These are phyloP conservation scores for Polydrusus pterygomalis DNA, from an alignment of 2,888 invertebrate species.

Conservation along the genomic window DNA sequence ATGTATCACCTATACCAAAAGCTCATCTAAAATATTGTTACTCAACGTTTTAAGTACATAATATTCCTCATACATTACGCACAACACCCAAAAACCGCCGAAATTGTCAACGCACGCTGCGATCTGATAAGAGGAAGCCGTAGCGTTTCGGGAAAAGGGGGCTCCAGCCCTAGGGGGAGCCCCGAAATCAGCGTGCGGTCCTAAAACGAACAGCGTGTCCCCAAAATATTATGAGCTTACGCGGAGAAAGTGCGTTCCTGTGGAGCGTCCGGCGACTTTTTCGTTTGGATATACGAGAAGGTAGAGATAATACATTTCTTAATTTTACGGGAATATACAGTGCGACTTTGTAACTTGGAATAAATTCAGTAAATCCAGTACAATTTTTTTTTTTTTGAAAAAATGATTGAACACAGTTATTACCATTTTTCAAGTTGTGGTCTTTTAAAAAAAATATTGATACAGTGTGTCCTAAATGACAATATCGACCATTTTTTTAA, in stretches of 20 bases:
- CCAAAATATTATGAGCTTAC: slow-evolving; percentile 63
- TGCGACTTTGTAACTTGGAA: no score
- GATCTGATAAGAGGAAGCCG: slow-evolving; percentile 71
- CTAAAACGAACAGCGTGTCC: slow-evolving; percentile 71
- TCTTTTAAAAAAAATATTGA: no score
- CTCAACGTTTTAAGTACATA: background rate
- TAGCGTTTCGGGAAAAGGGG: slow-evolving; percentile 61
- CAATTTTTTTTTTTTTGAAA: no score
- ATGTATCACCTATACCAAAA: background rate
- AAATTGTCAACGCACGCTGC: slow-evolving; percentile 72
- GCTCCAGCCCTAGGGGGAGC: slow-evolving; percentile 64
- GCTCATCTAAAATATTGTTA: background rate
- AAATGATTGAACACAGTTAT: no score
- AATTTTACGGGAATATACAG: background rate
- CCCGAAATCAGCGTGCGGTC: slow-evolving; percentile 66
- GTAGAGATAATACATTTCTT: slow-evolving; percentile 2
- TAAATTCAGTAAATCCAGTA: no score
- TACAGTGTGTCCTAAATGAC: no score
- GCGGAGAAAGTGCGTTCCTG: slow-evolving; percentile 48
- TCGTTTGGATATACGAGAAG: slow-evolving; percentile 5
- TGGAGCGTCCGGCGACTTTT: slow-evolving; percentile 49
- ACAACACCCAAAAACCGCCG: slow-evolving; percentile 58
- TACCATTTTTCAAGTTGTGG: no score
- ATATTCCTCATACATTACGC: slow-evolving; percentile 7
- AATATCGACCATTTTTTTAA: no score